Conservation (phyloP, 2,888 invertebrate species). For the Busseola fusca region DNA sequence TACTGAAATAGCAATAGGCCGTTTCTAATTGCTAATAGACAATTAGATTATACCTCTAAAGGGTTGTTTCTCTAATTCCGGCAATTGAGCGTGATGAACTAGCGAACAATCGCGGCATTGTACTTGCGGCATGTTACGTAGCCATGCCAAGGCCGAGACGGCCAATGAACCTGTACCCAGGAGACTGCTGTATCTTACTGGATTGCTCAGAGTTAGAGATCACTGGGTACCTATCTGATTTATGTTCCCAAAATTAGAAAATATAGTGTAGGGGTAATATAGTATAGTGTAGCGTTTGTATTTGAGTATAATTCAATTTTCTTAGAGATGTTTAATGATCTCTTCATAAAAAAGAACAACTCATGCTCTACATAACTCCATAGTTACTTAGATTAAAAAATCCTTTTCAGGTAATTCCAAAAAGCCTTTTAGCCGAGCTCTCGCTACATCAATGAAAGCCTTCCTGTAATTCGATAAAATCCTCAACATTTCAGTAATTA, state of each 20-base stretch:
- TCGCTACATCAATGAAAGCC: constrained; percentile 4
- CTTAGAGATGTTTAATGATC: neutral
- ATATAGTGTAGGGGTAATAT: neutral
- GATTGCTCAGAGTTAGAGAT: constrained; percentile 17
- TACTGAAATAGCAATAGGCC: neutral
- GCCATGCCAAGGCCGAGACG: constrained; percentile 56
- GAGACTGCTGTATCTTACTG: constrained; percentile 26
- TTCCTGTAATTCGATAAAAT: constrained; percentile 18
- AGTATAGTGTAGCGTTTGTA: no score
- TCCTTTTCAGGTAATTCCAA: neutral
- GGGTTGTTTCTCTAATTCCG: constrained; percentile 23
- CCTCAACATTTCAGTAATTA: constrained; percentile 35
- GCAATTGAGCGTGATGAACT: constrained; percentile 25
- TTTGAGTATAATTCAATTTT: no score
- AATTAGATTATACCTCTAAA: constrained; percentile 21
- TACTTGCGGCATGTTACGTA: constrained; percentile 57
- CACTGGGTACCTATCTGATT: neutral
- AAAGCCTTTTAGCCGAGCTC: neutral
- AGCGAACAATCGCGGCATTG: constrained; percentile 36
- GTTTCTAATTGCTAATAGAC: constrained; percentile 2
- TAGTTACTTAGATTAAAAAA: neutral
- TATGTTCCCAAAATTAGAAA: neutral
- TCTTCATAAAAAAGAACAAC: neutral
- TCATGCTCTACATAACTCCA: neutral
- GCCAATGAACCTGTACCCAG: constrained; percentile 53